Conservation (phyloP, 30 jellyfish, hydroid and myxozoan species). For the Aurelia aurita region DNA sequence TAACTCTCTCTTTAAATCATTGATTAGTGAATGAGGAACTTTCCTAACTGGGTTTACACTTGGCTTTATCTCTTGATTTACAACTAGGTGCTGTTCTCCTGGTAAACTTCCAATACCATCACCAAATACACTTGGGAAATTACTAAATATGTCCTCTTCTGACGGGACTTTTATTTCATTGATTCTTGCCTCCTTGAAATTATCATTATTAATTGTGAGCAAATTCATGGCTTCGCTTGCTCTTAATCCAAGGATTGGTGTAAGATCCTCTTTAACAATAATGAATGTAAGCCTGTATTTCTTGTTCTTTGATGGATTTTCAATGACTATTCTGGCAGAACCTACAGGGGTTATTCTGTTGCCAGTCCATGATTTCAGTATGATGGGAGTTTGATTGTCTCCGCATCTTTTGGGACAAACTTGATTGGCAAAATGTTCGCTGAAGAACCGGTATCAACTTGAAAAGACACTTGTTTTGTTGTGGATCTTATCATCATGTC, state of each 20-base stretch:
- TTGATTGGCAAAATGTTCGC: conserved; percentile 44
- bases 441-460: conserved; percentile 40
- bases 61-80: conserved; percentile 54
- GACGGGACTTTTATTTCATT: conserved; percentile 53
- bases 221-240: conserved; percentile 57
- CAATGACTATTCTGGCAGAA: conserved; percentile 4
- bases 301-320: conserved; percentile 34
- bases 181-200: conserved; percentile 51
- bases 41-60: conserved; percentile 48
- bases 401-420: conserved; percentile 19
- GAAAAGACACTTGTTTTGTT: conserved; percentile 64
- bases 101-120: conserved; percentile 54
- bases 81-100: conserved; percentile 55
- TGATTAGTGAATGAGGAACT: conserved; percentile 55
- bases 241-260: conserved; percentile 54
- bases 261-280: conserved; percentile 48
- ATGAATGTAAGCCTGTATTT: conserved; percentile 45
- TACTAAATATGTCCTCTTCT: conserved; percentile 41
- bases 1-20: conserved; percentile 44
- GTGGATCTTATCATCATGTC: no score
- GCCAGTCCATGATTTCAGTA: conserved; percentile 18
- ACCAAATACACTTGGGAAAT: conserved; percentile 47
- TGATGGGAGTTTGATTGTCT: conserved; percentile 28
- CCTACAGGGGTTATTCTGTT: conserved; percentile 11
- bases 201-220: conserved; percentile 47